Evolutionary conservation across 2,888 invertebrate species (phyloP), one percentile per base, ranked within the genome.

Genomic region (Pollenia griseotomentosa): DNA sequence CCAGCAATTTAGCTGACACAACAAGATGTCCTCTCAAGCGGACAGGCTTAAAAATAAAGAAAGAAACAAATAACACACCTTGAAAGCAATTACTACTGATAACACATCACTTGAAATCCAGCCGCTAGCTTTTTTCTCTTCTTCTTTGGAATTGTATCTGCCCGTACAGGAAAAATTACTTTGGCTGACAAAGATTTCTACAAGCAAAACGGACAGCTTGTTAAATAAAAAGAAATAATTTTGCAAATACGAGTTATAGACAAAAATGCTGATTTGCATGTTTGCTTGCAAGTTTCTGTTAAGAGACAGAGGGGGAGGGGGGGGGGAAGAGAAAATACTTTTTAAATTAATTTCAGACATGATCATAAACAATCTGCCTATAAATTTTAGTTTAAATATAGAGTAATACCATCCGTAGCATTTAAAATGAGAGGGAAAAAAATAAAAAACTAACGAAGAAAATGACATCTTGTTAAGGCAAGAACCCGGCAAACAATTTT

Each of bases 311-410:
- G 23, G 33, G 33, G 33, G 33, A 6, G 6, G 33, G 33, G 33
- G 33, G 33, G 33, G 33, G 33, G 5, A 14, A 59, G 16, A 10
- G 12, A 59, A 19, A 40, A 23, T 55, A 55, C 48, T 11, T 57
- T 74, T 57, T n/a, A 65, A 86, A 87, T 84, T 81, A 73, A 87
- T 83, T 83, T 75, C 23, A 51, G 71, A 83, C 77, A 81, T 63
- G 81, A 73, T 81, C 83, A 81, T 83, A 73, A 87, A 73, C 80
- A 83, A 80, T 51, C 75, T 66, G 42, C 77, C 83, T 83, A 80
- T 77, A 63, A 66, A 70, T 55, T 70, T 55, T 8, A 53, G n/a
- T 68, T 53, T 40, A 61, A 68, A 75, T 68, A 16, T 2, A 82
- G 10, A 61, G 33, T 12, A 1, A 33, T 14, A 23, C 11, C 7